Evolutionary conservation across 1,140 invertebrate genomes (phyloP).

Genomic region (Ceratina calcarata): DNA sequence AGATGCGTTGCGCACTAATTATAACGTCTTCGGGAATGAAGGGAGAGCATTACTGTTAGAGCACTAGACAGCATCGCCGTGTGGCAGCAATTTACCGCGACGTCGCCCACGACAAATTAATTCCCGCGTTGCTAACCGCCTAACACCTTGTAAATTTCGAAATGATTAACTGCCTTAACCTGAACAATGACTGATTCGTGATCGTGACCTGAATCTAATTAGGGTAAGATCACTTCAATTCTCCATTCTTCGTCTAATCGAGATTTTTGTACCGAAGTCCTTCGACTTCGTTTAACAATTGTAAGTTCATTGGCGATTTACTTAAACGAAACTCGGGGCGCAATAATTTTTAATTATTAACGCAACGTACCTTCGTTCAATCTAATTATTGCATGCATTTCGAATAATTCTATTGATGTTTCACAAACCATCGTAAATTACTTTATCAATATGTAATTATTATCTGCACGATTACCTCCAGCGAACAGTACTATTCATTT

Average conservation of each 20-base stretch:
- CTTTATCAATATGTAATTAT: conserved; percentile 1
- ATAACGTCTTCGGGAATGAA: conserved; percentile 34
- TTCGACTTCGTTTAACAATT: too few relatives aligned
- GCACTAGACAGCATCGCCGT: conserved; percentile 50
- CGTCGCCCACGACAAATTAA: conserved; percentile 75
- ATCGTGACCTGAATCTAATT: conserved; percentile 1
- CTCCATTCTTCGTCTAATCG: neutral
- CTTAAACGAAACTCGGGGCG: too few relatives aligned
- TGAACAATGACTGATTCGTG: conserved; percentile 61
- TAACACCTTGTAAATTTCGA: conserved; percentile 72
- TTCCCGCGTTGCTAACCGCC: conserved; percentile 69
- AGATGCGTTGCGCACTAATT: conserved; percentile 30
- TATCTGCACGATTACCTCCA: neutral
- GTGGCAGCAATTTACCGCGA: conserved; percentile 73
- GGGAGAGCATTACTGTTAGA: conserved; percentile 54
- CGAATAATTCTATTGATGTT: conserved; percentile 2
- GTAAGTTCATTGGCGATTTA: neutral
- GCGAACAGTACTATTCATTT: too few relatives aligned
- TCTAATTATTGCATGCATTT: neutral
- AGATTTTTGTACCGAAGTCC: neutral
- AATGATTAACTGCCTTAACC: conserved; percentile 71
- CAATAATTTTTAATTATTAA: neutral
- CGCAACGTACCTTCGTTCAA: neutral
- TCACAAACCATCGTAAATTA: neutral
- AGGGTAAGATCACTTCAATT: neutral